These are phyloP conservation scores for Scomber colias DNA, from an alignment of 2,113 vertebrate genomes.

Conservation along the genomic window DNA sequence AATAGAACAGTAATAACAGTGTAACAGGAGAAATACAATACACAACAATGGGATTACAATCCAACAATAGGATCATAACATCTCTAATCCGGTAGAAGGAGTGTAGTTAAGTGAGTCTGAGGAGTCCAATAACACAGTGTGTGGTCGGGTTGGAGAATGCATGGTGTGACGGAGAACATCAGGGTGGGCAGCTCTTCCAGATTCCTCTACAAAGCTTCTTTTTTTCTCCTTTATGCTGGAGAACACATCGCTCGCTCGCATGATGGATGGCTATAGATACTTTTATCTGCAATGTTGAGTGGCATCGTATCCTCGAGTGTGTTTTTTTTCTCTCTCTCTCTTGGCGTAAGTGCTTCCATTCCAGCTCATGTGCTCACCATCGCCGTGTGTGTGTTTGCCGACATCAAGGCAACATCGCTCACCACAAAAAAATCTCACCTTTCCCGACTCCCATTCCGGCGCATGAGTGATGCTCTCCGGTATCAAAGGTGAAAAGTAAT, in stretches of 20 bases:
- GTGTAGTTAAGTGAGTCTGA: not conserved
- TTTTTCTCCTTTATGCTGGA: not conserved
- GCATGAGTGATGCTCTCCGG: constrained; percentile 60
- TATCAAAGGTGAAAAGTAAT: constrained; percentile 80
- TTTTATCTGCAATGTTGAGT: not conserved
- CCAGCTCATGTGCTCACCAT: not conserved
- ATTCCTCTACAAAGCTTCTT: not conserved
- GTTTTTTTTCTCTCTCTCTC: not conserved
- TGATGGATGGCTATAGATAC: constrained; percentile 18
- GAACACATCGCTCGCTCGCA: constrained; percentile 5
- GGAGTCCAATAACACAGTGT: too few species aligned
- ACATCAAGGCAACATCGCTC: constrained; percentile 31
- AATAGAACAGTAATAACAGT: not conserved
- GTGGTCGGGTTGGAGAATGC: too few species aligned
- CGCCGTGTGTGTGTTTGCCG: constrained; percentile 7
- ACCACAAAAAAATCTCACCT: constrained; percentile 28
- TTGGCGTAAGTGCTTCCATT: not conserved
- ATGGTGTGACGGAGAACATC: too few species aligned
- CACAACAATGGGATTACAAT: not conserved
- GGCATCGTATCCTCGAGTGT: not conserved
- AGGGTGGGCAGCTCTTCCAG: not conserved
- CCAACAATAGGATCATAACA: not conserved
- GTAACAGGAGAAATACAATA: not conserved
- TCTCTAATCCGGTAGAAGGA: not conserved
- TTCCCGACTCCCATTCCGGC: constrained; percentile 38